Evolutionary conservation across 2,797 vertebrate species (phyloP), one percentile per base, ranked within the genome.

Genomic region (Simalia tracyae): DNA sequence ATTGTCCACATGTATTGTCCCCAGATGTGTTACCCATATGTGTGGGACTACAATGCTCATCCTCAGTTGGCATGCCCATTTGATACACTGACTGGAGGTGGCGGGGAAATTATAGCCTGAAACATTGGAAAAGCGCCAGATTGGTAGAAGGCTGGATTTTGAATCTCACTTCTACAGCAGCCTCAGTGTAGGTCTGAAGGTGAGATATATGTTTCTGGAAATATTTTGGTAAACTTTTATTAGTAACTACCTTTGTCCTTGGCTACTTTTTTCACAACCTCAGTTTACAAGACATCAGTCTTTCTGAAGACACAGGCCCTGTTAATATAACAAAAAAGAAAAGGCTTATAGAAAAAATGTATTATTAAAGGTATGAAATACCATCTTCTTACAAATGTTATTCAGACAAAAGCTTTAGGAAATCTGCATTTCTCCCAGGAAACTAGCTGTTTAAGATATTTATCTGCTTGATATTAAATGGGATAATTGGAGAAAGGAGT

Each of bases 161-260:
- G 42, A 36, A 81, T 46, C 46, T 24, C 9, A 24, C 19, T 81
- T 24, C 76, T 81, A 24, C n/a, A 90, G 88, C 22, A 89, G 4
- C 14, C 91, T 93, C 0, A 91, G 88, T 95, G 96, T 93, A 72
- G 91, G 0, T 5, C 61, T 92, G 0, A 17, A 91, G 24, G 6
- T 15, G 91, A 96, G 94, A 94, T n/a, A 17, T 95, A 94, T 42
- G 66, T 88, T 15, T 95, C 95, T 94, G 91, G 94, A 93, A 64
- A 2, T 2, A 91, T 66, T 84, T 90, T 88, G 7, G 90, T 89
- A 12, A 93, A 3, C 63, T 91, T 90, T 95, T 94, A 93, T 90
- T 46, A 95, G 89, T 46, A 19, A 84, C 84, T 94, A 92, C 36
- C n/a, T 22, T 94, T 89, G 57, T 91, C 60, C 2, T 19, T 95